These are phyloP conservation scores for Halisarca cf. caerulea DNA, from an alignment of 37 sponge, comb jelly and placozoan genomes.

Conservation along the genomic window DNA sequence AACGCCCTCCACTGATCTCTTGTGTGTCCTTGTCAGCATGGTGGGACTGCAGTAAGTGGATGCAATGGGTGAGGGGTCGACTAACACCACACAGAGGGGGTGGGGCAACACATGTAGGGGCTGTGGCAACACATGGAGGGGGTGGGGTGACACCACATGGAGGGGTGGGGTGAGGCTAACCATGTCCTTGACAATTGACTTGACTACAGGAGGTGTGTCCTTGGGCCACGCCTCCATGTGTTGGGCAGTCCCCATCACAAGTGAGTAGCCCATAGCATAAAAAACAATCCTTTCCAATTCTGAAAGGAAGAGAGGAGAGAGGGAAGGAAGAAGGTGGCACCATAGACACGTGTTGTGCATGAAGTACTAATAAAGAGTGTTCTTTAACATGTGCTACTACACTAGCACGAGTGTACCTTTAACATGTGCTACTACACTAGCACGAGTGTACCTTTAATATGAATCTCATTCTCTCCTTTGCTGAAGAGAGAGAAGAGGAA, in stretches of 20 bases:
- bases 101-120: neutral
- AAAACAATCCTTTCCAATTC: neutral
- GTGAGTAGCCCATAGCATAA: constrained; percentile 16
- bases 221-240: constrained; percentile 29
- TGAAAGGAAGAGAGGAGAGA: too few relatives aligned
- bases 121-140: neutral
- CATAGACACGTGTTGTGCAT: too few relatives aligned
- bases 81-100: neutral
- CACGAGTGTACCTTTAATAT: neutral
- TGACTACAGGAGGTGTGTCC: neutral
- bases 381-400: too few relatives aligned
- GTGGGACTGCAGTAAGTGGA: neutral
- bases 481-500: constrained; percentile 11
- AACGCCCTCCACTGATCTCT: constrained; percentile 33
- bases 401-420: too few relatives aligned
- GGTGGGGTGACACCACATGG: too few relatives aligned
- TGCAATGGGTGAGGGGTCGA: neutral
- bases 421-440: too few relatives aligned
- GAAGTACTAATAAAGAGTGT: too few relatives aligned
- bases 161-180: neutral
- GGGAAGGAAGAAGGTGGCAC: too few relatives aligned
- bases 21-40: neutral
- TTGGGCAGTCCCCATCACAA: constrained; percentile 12
- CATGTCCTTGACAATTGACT: constrained; percentile 22
- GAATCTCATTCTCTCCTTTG: constrained; percentile 1